Percentiles rank a stretch among this genome's conserved stretches.
Conservation (phyloP, 2,797 vertebrate genomes). For the Onychomys torridus region DNA sequence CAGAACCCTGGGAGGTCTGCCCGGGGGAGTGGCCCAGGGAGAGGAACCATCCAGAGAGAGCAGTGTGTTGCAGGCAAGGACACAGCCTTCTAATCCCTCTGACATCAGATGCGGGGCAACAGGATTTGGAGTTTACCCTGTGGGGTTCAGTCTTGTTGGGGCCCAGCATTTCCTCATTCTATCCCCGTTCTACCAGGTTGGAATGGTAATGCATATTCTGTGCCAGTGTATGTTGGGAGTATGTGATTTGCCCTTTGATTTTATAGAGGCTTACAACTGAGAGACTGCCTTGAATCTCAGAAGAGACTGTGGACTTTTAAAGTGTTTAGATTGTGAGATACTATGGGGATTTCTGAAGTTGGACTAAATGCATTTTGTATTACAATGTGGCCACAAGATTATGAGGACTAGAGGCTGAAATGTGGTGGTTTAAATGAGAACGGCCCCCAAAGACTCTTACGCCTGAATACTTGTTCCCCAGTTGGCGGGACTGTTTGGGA, state of each 20-base stretch:
- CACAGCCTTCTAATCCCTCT: not conserved
- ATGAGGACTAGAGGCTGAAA: not conserved
- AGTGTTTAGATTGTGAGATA: not conserved
- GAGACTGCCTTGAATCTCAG: not conserved
- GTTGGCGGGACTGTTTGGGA: not conserved
- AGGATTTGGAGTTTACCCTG: not conserved
- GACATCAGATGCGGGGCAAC: not conserved
- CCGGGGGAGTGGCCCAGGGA: not conserved
- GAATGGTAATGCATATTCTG: not conserved
- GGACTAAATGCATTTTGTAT: not conserved
- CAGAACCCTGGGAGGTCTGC: not conserved
- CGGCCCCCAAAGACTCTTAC: not conserved
- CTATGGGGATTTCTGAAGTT: not conserved
- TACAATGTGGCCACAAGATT: not conserved
- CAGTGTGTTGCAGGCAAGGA: not conserved
- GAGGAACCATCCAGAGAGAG: not conserved
- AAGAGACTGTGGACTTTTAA: not conserved
- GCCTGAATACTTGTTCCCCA: not conserved
- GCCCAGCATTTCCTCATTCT: not conserved
- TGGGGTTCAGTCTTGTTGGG: not conserved
- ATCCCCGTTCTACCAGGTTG: not conserved
- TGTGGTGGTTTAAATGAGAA: not conserved
- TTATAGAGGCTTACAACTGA: not conserved
- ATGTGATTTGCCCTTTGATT: not conserved
- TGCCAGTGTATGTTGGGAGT: not conserved